Percentiles rank a stretch among this genome's conserved stretches.
These are phyloP conservation scores for Anguilla rostrata DNA, from an alignment of 2,113 vertebrate genomes.

Conservation along the genomic window DNA sequence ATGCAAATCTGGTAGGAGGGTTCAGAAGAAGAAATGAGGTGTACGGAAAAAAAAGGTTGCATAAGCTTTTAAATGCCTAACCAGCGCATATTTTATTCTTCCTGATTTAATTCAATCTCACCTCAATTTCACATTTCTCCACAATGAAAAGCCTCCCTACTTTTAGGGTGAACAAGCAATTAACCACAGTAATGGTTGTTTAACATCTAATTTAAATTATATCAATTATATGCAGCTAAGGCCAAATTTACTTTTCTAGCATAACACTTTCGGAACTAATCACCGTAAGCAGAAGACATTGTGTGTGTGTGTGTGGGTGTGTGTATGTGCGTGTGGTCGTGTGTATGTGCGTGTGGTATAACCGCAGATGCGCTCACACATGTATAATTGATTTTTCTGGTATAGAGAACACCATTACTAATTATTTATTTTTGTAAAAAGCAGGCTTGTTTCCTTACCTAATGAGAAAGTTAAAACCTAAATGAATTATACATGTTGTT, in stretches of 20 bases:
- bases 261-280: slow-evolving; percentile 64
- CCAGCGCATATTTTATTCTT: slow-evolving; percentile 64
- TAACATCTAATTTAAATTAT: slow-evolving; percentile 81
- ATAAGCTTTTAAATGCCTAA: slow-evolving; percentile 33
- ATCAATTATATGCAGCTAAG: slow-evolving; percentile 59
- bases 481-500: too few species aligned
- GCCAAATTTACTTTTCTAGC: slow-evolving; percentile 61
- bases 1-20: neutral
- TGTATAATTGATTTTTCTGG: too few species aligned
- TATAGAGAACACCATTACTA: too few species aligned
- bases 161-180: slow-evolving; percentile 64
- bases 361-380: too few species aligned
- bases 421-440: too few species aligned
- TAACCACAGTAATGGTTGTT: slow-evolving; percentile 74
- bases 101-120: slow-evolving; percentile 73
- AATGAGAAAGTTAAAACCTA: too few species aligned
- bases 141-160: slow-evolving; percentile 56
- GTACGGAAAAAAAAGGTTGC: slow-evolving; percentile 27
- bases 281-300: slow-evolving; percentile 43
- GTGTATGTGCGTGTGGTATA: slow-evolving; percentile 8
- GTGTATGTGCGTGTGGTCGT: neutral
- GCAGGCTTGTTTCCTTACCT: too few species aligned
- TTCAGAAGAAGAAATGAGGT: neutral
- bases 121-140: slow-evolving; percentile 67
- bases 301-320: slow-evolving; percentile 29